phyloP scores from a whole-genome alignment of 2,888 invertebrate species.

The Dynastes tityus region DNA sequence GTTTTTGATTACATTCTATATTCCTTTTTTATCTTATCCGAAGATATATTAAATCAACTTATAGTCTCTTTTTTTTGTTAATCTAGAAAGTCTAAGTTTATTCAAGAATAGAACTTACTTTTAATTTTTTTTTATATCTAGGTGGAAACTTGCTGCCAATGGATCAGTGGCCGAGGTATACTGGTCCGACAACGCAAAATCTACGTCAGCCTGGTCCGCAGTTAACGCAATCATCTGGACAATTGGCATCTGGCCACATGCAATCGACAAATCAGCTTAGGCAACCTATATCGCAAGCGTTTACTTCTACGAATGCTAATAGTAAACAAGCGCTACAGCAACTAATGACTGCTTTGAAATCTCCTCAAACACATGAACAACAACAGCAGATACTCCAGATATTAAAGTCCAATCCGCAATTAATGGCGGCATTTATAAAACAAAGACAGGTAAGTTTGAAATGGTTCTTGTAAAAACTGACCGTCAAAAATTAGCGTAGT shows the following conservation, averaged over 20 bases:
- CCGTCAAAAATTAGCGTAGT: not conserved
- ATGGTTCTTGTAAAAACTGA: not conserved
- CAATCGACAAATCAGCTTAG: constrained; percentile 58
- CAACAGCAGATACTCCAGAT: constrained; percentile 92
- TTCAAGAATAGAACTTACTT: not conserved
- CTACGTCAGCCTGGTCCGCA: constrained; percentile 72
- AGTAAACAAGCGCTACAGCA: constrained; percentile 84
- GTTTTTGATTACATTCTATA: too few species aligned
- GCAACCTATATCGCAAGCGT: constrained; percentile 56
- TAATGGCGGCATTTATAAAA: constrained; percentile 96
- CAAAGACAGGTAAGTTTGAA: constrained; percentile 78
- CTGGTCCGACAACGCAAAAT: constrained; percentile 68
- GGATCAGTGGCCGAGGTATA: constrained; percentile 74
- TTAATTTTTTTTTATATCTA: constrained; percentile 48
- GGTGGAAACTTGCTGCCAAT: constrained; percentile 73
- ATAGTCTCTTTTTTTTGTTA: too few species aligned
- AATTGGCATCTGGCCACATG: constrained; percentile 63
- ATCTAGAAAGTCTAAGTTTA: too few species aligned
- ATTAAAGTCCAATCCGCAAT: constrained; percentile 92
- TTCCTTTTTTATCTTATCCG: too few species aligned
- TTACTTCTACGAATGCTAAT: constrained; percentile 57
- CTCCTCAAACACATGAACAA: constrained; percentile 92
- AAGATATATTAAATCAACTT: too few species aligned
- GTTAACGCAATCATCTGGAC: constrained; percentile 68
- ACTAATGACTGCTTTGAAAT: constrained; percentile 91